phyloP scores from a whole-genome alignment of 2,113 vertebrate species.

The Solea senegalensis region DNA sequence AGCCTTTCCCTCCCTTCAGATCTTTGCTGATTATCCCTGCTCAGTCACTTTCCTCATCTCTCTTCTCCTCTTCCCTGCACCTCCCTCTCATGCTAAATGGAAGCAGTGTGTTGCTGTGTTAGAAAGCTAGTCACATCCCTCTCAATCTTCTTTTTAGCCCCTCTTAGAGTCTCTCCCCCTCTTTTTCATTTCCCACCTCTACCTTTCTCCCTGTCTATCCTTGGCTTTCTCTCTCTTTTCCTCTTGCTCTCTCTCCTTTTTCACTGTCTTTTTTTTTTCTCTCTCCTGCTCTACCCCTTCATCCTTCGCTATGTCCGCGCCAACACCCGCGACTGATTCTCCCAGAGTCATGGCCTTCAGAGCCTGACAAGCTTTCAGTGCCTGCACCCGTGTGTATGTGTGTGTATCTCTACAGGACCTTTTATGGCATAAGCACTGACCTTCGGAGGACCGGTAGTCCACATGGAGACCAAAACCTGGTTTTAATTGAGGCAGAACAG shows the following conservation, averaged over 20 bases:
- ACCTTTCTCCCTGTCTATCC: slow-evolving; percentile 63
- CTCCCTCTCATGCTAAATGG: slow-evolving; percentile 73
- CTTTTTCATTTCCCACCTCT: slow-evolving; percentile 66
- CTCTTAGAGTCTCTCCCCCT: slow-evolving; percentile 51
- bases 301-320: slow-evolving; percentile 52
- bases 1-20: slow-evolving; percentile 63
- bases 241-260: slow-evolving; percentile 32
- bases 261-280: slow-evolving; percentile 28
- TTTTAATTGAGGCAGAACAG: too few species aligned
- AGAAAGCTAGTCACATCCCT: slow-evolving; percentile 80
- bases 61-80: slow-evolving; percentile 39
- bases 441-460: too few species aligned
- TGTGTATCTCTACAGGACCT: background rate
- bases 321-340: slow-evolving; percentile 67
- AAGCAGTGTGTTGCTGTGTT: slow-evolving; percentile 75
- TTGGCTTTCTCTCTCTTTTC: slow-evolving; percentile 48
- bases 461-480: too few species aligned
- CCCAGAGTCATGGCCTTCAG: slow-evolving; percentile 68
- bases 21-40: slow-evolving; percentile 65
- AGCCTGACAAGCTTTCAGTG: slow-evolving; percentile 67
- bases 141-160: slow-evolving; percentile 66
- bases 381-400: slow-evolving; percentile 9
- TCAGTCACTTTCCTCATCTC: slow-evolving; percentile 54
- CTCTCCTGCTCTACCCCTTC: slow-evolving; percentile 28
- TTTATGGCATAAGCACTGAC: too few species aligned